phyloP scores from a whole-genome alignment of 2,888 invertebrate species.

The Patella caerulea region DNA sequence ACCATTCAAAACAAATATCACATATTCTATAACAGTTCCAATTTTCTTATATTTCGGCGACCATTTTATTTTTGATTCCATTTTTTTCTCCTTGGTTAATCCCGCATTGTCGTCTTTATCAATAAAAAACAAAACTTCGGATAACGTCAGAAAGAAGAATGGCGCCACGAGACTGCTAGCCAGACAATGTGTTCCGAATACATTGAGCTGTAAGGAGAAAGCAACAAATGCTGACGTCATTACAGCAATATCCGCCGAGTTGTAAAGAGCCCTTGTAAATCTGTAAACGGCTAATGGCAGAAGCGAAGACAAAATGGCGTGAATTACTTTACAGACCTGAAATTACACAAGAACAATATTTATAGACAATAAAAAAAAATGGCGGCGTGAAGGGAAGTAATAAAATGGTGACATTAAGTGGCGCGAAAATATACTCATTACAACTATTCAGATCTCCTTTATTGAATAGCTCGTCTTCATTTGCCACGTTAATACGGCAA shows the following conservation, averaged over 20 bases:
- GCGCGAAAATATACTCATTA: too few relatives aligned
- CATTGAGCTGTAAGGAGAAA: neutral
- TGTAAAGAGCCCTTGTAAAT: neutral
- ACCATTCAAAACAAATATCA: neutral
- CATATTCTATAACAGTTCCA: neutral
- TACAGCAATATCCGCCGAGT: neutral
- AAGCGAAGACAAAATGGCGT: neutral
- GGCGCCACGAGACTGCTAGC: neutral
- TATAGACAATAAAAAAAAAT: too few relatives aligned
- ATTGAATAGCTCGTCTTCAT: too few relatives aligned
- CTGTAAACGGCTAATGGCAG: neutral
- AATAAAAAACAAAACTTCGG: neutral
- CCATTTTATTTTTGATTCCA: neutral
- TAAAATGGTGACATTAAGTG: too few relatives aligned
- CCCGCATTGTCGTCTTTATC: neutral
- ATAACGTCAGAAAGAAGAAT: neutral
- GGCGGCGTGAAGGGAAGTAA: too few relatives aligned
- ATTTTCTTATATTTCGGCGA: neutral
- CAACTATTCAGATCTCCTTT: too few relatives aligned
- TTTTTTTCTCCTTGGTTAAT: neutral
- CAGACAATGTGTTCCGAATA: neutral
- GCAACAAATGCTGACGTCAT: slow-evolving; percentile 1
- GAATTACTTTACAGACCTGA: neutral
- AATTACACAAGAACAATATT: neutral
- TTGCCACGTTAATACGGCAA: too few relatives aligned